These are phyloP conservation scores for Polyergus mexicanus DNA, from an alignment of 1,140 invertebrate species.

Conservation along the genomic window DNA sequence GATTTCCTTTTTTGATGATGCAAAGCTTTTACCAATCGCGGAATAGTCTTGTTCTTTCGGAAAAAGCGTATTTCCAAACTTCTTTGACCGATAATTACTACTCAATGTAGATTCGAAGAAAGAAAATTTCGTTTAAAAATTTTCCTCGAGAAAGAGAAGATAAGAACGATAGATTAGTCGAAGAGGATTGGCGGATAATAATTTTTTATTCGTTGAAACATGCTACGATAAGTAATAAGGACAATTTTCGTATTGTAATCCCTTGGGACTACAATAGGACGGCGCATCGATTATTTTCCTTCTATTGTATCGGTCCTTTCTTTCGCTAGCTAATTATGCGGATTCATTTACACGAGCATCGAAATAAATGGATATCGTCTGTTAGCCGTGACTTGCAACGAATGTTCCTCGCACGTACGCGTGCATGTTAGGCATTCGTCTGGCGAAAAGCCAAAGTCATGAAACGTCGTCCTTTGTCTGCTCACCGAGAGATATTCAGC, in stretches of 20 bases:
- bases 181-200: neutral
- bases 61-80: neutral
- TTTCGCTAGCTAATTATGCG: neutral
- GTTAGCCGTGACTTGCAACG: slow-evolving; percentile 5
- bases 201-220: neutral
- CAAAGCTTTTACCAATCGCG: neutral
- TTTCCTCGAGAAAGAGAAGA: neutral
- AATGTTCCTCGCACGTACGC: slow-evolving; percentile 7
- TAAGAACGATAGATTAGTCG: neutral
- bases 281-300: slow-evolving; percentile 5
- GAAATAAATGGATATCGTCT: slow-evolving; percentile 29
- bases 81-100: neutral
- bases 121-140: neutral
- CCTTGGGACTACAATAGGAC: neutral
- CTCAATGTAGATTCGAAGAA: neutral
- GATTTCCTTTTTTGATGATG: neutral
- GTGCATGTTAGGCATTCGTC: neutral
- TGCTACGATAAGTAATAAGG: neutral
- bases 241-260: neutral
- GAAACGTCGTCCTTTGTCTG: slow-evolving; percentile 53
- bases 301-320: neutral
- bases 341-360: neutral
- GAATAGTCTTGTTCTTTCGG: neutral
- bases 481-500: slow-evolving; percentile 53
- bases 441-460: slow-evolving; percentile 60